Evolutionary conservation across 2,888 invertebrate genomes (phyloP), one percentile per base, ranked within the genome.

Genomic region (Pristionchus exspectatus): DNA sequence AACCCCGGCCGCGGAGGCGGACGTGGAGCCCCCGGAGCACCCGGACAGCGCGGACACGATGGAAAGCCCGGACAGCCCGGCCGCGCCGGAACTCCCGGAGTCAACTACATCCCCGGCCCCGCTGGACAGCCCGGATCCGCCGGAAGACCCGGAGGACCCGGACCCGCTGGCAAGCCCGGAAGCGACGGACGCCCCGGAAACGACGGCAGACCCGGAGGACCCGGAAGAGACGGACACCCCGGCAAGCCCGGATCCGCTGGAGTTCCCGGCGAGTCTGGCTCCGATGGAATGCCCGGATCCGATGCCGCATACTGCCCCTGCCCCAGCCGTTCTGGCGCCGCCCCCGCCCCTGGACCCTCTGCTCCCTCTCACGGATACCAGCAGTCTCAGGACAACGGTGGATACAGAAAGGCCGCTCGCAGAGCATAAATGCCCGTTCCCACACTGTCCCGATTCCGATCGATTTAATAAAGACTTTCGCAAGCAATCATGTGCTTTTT

Each of bases 241-340:
- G 87, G 87, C 24, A 50, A 74, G n/a, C 87, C 72, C 54, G 87
- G 87, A 88, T 2, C 18, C 50, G 54, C 72, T 50, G 87, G 87
- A 88, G 87, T 74, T 54, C 87, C 87, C 87, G 87, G 87, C 56
- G 87, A 88, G 74, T 63, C 54, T 63, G 87, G 87, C 5, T 88
- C 87, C 74, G 87, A 88, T 56, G 87, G 87, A 33, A 27, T 88
- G 14, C 91, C 90, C 81, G 92, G 92, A 89, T 90, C 90, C 63
- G 92, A 92, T 72, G 92, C 92, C 69, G 91, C 90, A 63, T 92
- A 92, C 90, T 92, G 92, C 87, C 85, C 92, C 44, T 92, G 92
- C 90, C 92, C 92, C 77, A 72, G 87, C 77, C 91, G 92, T 90
- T 90, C 92, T 30, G 87, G 91, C 30, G 50, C 74, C 33, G n/a